Base-by-base conservation (phyloP, 1,140 invertebrate genomes). In the Papilio machaon region DNA sequence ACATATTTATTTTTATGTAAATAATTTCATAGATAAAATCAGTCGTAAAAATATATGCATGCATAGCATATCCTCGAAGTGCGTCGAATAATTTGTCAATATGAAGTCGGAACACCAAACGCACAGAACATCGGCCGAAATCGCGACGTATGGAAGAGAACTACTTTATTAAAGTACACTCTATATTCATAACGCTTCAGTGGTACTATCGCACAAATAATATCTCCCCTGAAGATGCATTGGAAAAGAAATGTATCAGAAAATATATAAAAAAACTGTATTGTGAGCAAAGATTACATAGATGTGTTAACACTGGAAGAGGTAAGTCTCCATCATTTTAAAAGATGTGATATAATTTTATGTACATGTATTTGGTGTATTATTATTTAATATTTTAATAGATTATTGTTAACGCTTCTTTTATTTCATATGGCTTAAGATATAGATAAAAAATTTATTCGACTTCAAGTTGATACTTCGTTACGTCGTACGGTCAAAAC, bases 181-280 rank as follows among this genome's bases (percentile, higher is more conserved):
- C 92, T 94, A 91, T 94, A 94, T 94, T 94, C 93, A 94, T 94
- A 93, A 94, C 92, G 91, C 91, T 87, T 92, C 91, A 90, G 81
- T 86, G 88, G 90, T 87, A 93, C 90, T 94, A 94, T 94, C 92
- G 86, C 85, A 86, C 90, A 92, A 90, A 93, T 93, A 92, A 93
- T 93, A 93, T 93, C 92, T 87, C 90, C 92, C 92, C 89, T 82
- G 88, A 91, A 92, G 91, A 94, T 94, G 93, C 93, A 94, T 92
- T 92, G 89, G 86, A 84, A 89, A 93, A 92, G 93, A 94, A 93
- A 94, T 94, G 93, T 94, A 94, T 94, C 93, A 94, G 92, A 93
- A 93, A 93, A 93, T 93, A 83, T 93, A 93, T 92, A 94, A 93
- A 94, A 93, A 93, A 92, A 83, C 84, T 81, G 88, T 89, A 88